Conservation (phyloP, 2,888 invertebrate species). For the Platycheirus rosarum region DNA sequence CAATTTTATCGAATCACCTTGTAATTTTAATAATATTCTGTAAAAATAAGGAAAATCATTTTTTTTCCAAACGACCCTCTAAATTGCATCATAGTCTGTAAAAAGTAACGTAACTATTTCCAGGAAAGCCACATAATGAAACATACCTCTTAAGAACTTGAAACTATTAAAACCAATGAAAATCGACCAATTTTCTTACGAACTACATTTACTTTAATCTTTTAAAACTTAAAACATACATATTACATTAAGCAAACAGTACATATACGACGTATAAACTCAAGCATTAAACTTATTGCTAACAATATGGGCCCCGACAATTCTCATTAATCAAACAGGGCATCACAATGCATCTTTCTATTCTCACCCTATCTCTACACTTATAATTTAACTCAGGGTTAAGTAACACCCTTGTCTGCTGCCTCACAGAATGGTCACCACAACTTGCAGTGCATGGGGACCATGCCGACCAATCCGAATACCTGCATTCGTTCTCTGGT, state of each 20-base stretch:
- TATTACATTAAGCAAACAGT: no score
- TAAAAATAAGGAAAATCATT: no score
- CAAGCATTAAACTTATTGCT: neutral
- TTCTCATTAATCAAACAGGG: slow-evolving; percentile 78
- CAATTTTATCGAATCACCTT: no score
- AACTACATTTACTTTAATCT: neutral
- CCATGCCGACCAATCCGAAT: slow-evolving; percentile 88
- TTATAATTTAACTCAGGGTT: slow-evolving; percentile 80
- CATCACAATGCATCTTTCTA: slow-evolving; percentile 80
- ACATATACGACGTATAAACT: no score
- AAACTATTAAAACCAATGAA: neutral
- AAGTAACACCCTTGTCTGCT: slow-evolving; percentile 83
- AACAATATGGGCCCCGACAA: slow-evolving; percentile 71
- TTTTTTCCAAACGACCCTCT: no score
- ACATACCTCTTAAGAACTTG: no score
- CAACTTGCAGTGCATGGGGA: slow-evolving; percentile 87
- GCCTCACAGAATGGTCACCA: slow-evolving; percentile 84
- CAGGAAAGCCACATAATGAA: no score
- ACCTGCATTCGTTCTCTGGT: slow-evolving; percentile 84
- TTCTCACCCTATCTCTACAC: slow-evolving; percentile 81
- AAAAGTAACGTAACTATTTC: no score
- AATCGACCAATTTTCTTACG: neutral
- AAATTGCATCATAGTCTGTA: no score
- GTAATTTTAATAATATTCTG: no score
- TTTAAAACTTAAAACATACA: neutral